Base-by-base conservation (phyloP, 1,140 invertebrate genomes). In the Zaprionus ghesquierei region DNA sequence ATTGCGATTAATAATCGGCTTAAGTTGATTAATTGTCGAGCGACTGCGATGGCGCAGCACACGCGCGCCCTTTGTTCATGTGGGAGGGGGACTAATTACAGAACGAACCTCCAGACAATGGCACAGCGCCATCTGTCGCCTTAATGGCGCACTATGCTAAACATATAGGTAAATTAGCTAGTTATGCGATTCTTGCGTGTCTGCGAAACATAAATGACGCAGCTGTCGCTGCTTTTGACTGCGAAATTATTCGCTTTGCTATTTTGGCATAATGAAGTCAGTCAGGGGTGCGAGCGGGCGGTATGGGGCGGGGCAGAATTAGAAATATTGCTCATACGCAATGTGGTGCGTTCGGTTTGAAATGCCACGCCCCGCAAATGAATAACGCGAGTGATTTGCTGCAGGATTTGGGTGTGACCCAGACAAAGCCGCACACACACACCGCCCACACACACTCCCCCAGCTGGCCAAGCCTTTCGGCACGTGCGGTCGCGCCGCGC, bases 1-100 rank as follows among this genome's bases (percentile, higher is more conserved):
- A 27, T 35, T 61, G 41, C 65, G 71, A 66, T 76, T 59, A 62
- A 78, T 86, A 86, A 86, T 75, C 78, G 60, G 75, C 69, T 87
- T 78, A 82, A 64, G 63, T 79, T 86, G 81, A 86, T 86, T 86
- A 87, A 86, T 86, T 81, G 44, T 51, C 55, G 46, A 61, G n/a
- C 58, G 58, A 22, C 35, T 60, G 15, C 38, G 31, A 61, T 6
- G 31, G 9, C 10, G 65, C 8, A 49, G 69, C 74, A 73, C 59
- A 38, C 59, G 69, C 50, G 60, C 23, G 10, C 10, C n/a, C 46
- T 44, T 27, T 15, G 23, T 60, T 66, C 56, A 46, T 25, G 31
- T 27, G 29, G 35, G 25, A 6, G 31, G 12, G n/a, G 38, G n/a
- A n/a, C n/a, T 35, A 68, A 73, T 73, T 60, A 55, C 44, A 46